Evolutionary conservation across 2,113 vertebrate species (phyloP).

Genomic region (Corythornis vintsioides): DNA sequence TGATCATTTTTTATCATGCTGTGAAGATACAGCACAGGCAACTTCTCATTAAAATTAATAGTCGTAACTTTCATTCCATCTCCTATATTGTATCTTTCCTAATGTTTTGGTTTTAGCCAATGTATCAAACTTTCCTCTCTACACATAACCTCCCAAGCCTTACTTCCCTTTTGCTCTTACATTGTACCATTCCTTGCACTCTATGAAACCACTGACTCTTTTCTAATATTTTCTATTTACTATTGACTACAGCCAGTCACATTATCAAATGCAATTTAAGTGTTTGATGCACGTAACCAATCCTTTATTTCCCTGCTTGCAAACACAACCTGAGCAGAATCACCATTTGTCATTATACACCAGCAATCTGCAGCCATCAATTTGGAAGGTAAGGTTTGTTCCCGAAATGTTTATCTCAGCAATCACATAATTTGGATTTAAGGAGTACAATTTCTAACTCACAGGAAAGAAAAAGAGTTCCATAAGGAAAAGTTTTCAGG

Average conservation of each 20-base stretch:
- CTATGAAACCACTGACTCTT: background rate
- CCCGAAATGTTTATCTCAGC: constrained; percentile 11
- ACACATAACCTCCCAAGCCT: fast-evolving
- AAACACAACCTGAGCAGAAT: background rate
- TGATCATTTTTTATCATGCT: background rate
- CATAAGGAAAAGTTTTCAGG: background rate
- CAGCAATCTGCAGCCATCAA: background rate
- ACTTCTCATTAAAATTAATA: background rate
- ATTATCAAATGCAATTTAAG: background rate
- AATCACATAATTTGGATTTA: constrained; percentile 17
- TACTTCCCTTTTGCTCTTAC: background rate
- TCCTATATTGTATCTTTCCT: background rate
- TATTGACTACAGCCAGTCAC: background rate
- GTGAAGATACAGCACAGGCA: background rate
- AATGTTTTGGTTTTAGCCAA: background rate
- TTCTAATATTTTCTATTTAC: background rate
- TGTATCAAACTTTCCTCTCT: background rate
- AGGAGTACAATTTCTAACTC: background rate
- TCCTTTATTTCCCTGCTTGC: background rate
- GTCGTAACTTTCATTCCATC: background rate
- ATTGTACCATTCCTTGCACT: background rate
- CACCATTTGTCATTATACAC: constrained; percentile 10
- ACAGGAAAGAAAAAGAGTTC: background rate
- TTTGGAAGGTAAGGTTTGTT: background rate
- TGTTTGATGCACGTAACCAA: background rate